These are phyloP conservation scores for Takifugu flavidus DNA, from an alignment of 2,113 vertebrate genomes.

Conservation along the genomic window DNA sequence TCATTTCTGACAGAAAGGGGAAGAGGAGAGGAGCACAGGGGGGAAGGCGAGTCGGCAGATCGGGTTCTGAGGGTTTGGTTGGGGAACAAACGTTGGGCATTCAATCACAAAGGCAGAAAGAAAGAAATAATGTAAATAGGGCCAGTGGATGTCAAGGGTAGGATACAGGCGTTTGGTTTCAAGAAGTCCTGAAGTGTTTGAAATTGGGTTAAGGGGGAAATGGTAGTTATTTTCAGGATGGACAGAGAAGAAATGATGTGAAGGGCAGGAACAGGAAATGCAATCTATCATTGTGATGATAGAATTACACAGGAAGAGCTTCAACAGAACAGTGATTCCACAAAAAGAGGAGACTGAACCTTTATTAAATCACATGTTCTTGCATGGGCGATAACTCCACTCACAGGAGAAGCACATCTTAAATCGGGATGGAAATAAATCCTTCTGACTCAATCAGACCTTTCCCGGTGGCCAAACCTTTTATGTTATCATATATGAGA, in stretches of 20 bases:
- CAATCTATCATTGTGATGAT: conserved; percentile 71
- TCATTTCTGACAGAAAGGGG: conserved; percentile 24
- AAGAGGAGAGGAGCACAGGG: conserved; percentile 12
- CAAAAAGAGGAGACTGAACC: conserved; percentile 70
- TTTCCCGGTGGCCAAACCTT: conserved; percentile 19
- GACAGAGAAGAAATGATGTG: conserved; percentile 58
- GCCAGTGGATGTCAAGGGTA: conserved; percentile 66
- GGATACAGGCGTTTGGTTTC: conserved; percentile 69
- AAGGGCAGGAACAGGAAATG: conserved; percentile 63
- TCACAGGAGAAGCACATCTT: conserved; percentile 58
- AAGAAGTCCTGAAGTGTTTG: conserved; percentile 71
- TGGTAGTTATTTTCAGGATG: conserved; percentile 69
- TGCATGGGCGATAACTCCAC: conserved; percentile 67
- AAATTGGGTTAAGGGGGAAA: conserved; percentile 78
- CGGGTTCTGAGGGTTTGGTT: conserved; percentile 35
- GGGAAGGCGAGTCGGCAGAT: not conserved
- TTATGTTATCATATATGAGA: not conserved
- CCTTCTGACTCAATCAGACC: conserved; percentile 59
- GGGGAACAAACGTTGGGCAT: conserved; percentile 7
- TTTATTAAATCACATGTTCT: conserved; percentile 77
- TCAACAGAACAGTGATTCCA: conserved; percentile 62
- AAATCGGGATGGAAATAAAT: conserved; percentile 66
- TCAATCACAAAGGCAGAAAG: conserved; percentile 17
- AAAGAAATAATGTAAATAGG: conserved; percentile 48
- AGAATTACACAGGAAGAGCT: conserved; percentile 71